Evolutionary conservation across 2,113 vertebrate genomes (phyloP), one percentile per base, ranked within the genome.

Genomic region (Euleptes europaea): DNA sequence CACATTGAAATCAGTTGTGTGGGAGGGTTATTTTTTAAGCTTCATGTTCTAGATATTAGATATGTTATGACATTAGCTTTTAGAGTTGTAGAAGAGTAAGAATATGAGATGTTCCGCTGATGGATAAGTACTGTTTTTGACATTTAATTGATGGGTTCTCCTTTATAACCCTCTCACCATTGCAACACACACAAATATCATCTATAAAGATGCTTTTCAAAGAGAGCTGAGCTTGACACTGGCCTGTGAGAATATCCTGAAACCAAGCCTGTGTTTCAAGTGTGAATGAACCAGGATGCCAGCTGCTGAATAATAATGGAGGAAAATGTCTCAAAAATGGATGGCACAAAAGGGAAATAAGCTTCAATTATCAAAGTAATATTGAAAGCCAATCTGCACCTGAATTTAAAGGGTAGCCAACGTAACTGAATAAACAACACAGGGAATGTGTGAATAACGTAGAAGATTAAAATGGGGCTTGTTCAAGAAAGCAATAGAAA

Each of bases 371-470:
- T 8, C 71, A 84, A 15, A 1, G 38, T 21, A 12, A 31, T 75
- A 74, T 71, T 86, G 78, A 88, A 83, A 84, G 42, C 38, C 75
- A 78, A 31, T 14, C 69, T 23, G 84, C 47, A 70, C 17, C n/a
- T 38, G 49, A 83, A 28, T 66, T 89, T 70, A 66, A 80, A 3
- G 78, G 60, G 83, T 28, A 87, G 76, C 21, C 2, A 35, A 28
- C 2, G 42, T 28, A 78, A 57, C 8, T 78, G 74, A 75, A 2
- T 33, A 72, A 72, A 72, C 63, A 86, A 82, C 57, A 67, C 0
- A 19, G 31, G 28, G 66, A 79, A 15, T 70, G 42, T 26, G 60
- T 26, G 31, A 87, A 49, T 31, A 74, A 35, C 60, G 71, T 0
- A 0, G 51, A 83, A 84, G 87, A 15, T 51, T 74, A 74, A 44